Conservation (phyloP, 1,140 invertebrate species). For the Drosophila serrata region DNA sequence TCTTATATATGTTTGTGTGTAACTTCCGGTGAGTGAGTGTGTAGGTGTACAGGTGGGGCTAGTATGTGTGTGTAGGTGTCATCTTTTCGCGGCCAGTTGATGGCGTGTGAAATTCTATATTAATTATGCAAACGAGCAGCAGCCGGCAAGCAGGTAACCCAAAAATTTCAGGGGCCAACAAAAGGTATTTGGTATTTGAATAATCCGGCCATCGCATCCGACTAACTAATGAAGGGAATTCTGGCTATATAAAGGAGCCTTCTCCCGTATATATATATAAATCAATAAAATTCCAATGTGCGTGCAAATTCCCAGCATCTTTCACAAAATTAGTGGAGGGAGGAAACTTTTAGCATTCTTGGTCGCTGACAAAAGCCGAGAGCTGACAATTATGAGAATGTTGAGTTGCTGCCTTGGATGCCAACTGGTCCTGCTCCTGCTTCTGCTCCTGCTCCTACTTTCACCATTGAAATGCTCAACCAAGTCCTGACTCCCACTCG, state of each 20-base stretch:
- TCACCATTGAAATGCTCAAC: constrained; percentile 31
- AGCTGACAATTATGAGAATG: constrained; percentile 66
- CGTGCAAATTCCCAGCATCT: constrained; percentile 46
- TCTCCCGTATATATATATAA: constrained; percentile 24
- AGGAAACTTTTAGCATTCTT: constrained; percentile 49
- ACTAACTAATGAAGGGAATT: constrained; percentile 54
- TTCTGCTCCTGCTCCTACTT: not conserved
- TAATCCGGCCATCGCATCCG: constrained; percentile 55
- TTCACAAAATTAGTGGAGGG: constrained; percentile 19
- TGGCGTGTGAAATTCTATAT: constrained; percentile 60
- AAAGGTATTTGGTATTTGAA: constrained; percentile 74
- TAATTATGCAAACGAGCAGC: constrained; percentile 59
- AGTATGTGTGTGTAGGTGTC: constrained; percentile 30
- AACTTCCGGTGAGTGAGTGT: not conserved
- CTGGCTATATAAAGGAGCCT: constrained; percentile 6
- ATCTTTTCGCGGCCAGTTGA: constrained; percentile 49
- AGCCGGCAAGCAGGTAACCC: constrained; percentile 48
- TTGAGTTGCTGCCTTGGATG: constrained; percentile 40
- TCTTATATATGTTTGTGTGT: constrained; percentile 22
- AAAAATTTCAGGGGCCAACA: constrained; percentile 35
- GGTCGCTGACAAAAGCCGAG: constrained; percentile 37
- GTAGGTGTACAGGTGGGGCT: constrained; percentile 1
- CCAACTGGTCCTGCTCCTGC: constrained; percentile 11
- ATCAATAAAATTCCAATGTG: constrained; percentile 80
- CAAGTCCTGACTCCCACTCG: not conserved